Conservation (phyloP, 2,888 invertebrate species). For the Lagria hirta region DNA sequence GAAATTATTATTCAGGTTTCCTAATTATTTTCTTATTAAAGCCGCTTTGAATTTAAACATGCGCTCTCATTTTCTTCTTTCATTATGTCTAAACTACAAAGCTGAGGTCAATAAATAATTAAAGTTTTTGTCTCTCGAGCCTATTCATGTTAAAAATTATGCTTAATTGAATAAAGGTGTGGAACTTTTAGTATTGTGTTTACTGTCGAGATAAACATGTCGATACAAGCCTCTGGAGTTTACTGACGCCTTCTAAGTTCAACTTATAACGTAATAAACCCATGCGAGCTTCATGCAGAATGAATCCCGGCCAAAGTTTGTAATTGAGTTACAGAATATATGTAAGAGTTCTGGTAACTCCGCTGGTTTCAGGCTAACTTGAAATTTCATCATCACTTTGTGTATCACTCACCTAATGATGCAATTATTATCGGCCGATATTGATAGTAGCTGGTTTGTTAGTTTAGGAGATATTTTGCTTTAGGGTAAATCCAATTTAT, state of each 20-base stretch:
- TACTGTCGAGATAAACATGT: slow-evolving; percentile 28
- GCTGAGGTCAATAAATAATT: too few relatives aligned
- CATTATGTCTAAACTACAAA: too few relatives aligned
- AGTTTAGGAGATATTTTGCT: too few relatives aligned
- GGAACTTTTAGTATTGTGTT: slow-evolving; percentile 1
- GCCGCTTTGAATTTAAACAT: slow-evolving; percentile 3
- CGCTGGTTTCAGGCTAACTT: slow-evolving; percentile 26
- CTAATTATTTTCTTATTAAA: slow-evolving; percentile 12
- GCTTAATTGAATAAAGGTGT: too few relatives aligned
- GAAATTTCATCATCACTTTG: slow-evolving; percentile 27
- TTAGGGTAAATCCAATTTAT: too few relatives aligned
- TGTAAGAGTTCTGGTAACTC: slow-evolving; percentile 39
- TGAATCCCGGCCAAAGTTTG: slow-evolving; percentile 42
- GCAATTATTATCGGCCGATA: slow-evolving; percentile 16
- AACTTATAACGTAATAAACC: slow-evolving; percentile 39
- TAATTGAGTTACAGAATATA: slow-evolving; percentile 44
- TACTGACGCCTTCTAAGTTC: slow-evolving; percentile 25
- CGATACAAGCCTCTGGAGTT: slow-evolving; percentile 25
- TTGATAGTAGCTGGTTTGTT: too few relatives aligned
- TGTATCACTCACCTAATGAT: slow-evolving; percentile 16
- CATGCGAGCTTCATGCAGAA: slow-evolving; percentile 39
- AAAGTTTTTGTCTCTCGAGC: too few relatives aligned
- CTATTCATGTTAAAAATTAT: too few relatives aligned
- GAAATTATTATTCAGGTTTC: slow-evolving; percentile 13
- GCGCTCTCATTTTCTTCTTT: too few relatives aligned